phyloP scores from a whole-genome alignment of 2,797 vertebrate species.

The Melanotaenia nigrans region DNA sequence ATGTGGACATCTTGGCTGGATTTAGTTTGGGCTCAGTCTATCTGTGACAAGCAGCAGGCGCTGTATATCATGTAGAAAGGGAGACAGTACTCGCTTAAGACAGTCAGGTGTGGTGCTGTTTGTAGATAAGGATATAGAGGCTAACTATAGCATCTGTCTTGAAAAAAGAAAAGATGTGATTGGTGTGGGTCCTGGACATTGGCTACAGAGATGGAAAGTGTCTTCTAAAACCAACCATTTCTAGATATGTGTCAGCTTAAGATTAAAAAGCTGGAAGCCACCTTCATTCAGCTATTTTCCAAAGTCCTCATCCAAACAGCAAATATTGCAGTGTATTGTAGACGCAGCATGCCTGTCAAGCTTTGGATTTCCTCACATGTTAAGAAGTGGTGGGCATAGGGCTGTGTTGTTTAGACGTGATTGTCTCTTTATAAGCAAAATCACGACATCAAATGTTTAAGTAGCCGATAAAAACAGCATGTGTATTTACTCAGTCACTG shows the following conservation, averaged over 20 bases:
- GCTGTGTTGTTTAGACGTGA: conserved; percentile 2
- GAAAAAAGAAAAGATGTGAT: conserved; percentile 44
- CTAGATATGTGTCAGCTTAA: conserved; percentile 36
- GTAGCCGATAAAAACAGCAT: background rate
- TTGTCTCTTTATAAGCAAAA: conserved; percentile 6
- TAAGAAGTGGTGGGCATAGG: background rate
- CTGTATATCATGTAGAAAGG: conserved; percentile 57
- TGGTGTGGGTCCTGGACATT: conserved; percentile 47
- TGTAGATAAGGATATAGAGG: conserved; percentile 69
- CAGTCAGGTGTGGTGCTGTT: conserved; percentile 64
- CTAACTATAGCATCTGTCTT: conserved; percentile 64
- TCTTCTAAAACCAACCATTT: conserved; percentile 43
- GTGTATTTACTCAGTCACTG: background rate
- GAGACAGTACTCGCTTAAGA: conserved; percentile 62
- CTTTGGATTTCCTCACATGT: conserved; percentile 20
- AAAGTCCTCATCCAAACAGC: conserved; percentile 27
- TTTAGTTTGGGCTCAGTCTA: conserved; percentile 60
- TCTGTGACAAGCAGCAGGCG: conserved; percentile 78
- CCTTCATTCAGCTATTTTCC: conserved; percentile 31
- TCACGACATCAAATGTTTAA: background rate
- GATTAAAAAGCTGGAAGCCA: conserved; percentile 32
- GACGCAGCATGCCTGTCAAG: conserved; percentile 9
- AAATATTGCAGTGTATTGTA: conserved; percentile 15
- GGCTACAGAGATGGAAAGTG: conserved; percentile 43
- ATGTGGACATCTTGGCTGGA: conserved; percentile 52